Percentiles rank a stretch among this genome's conserved stretches.
Conservation (phyloP, 2,888 invertebrate species). For the Sylvicola fuscatus region DNA sequence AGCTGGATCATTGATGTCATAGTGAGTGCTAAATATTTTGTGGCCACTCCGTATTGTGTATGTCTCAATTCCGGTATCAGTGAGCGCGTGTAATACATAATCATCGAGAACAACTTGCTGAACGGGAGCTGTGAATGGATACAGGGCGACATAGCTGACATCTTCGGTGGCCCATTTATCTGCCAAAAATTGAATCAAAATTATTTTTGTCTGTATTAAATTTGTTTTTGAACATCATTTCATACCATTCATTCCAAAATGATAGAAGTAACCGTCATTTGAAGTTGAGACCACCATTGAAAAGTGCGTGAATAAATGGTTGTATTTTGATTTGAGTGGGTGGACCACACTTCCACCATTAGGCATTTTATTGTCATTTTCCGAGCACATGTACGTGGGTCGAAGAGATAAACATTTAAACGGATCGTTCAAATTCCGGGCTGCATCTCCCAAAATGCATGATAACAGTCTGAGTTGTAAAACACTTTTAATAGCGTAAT, state of each 20-base stretch:
- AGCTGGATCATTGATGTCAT: constrained; percentile 14
- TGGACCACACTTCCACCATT: background rate
- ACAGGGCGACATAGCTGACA: constrained; percentile 36
- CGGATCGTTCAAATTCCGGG: constrained; percentile 13
- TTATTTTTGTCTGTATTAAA: constrained; percentile 1
- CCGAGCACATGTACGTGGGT: constrained; percentile 17
- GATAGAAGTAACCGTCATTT: constrained; percentile 52
- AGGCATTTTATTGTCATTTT: constrained; percentile 4
- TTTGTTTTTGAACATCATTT: background rate
- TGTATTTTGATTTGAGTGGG: constrained; percentile 28
- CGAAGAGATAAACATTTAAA: constrained; percentile 22
- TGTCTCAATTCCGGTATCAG: constrained; percentile 53
- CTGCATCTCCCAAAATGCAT: background rate
- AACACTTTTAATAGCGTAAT: constrained; percentile 1
- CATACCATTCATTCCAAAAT: constrained; percentile 32
- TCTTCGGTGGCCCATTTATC: constrained; percentile 25
- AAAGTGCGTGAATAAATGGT: constrained; percentile 34
- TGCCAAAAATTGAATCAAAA: constrained; percentile 5
- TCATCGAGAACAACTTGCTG: constrained; percentile 42
- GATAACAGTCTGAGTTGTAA: constrained; percentile 1
- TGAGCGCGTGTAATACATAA: constrained; percentile 49
- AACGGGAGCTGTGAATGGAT: constrained; percentile 52
- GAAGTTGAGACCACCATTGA: constrained; percentile 40
- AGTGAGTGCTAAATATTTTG: constrained; percentile 29
- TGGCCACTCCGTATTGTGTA: constrained; percentile 48